Evolutionary conservation across 2,113 vertebrate species (phyloP), one percentile per base, ranked within the genome.

Genomic region (Vulpes lagopus): DNA sequence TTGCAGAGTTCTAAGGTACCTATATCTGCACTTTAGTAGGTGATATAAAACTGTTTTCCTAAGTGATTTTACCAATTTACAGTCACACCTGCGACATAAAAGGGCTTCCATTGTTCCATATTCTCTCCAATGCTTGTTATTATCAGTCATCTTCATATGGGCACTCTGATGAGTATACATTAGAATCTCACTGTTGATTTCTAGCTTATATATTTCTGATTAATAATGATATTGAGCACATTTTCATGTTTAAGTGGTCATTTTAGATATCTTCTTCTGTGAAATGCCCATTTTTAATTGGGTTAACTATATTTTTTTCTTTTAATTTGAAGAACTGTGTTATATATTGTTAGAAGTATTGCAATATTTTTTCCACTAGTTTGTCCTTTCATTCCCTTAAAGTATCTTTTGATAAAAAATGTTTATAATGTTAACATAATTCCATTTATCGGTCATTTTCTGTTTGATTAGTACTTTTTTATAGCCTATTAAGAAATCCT

Each of bases 221-320:
- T 86, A 87, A 91, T 81, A 81, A 67, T 60, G 67, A 92, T 35
- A 80, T 12, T 76, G 59, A 80, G 23, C 16, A 80, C n/a, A 93
- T 59, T 88, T 74, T 64, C 86, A 69, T 69, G n/a, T 74, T 76
- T 88, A 80, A 59, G 1, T 84, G 59, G 2, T 11, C 51, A 85
- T 62, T 81, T 92, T 88, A 89, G 67, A 53, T 92, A 79, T 32
- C 14, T 80, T 83, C 73, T 76, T 94, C 95, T 74, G n/a, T 82
- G 49, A 84, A 35, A n/a, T 35, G 17, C 22, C 35, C 49, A 60
- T 71, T 95, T 92, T 93, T 69, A 92, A 15, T 82, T 95, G 22
- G 23, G 20, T 43, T 83, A 69, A 81, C 35, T 38, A 12, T 55
- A 62, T 69, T 83, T 67, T 67, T 85, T 81, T 65, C 20, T 59